phyloP scores from a whole-genome alignment of 1,140 invertebrate genomes.

The Penaeus vannamei region DNA sequence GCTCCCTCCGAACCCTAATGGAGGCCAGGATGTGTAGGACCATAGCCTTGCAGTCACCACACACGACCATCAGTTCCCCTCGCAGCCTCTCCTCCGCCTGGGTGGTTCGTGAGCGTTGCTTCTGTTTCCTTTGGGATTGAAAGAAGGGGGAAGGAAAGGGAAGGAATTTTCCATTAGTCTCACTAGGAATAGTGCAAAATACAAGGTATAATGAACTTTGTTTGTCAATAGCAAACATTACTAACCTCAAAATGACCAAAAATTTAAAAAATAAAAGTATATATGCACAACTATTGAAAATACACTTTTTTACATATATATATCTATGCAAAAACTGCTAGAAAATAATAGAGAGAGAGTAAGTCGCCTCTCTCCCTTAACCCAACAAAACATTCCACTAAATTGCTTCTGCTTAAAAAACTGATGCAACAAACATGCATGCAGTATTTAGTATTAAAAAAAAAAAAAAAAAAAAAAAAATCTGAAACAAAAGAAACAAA shows the following conservation, averaged over 20 bases:
- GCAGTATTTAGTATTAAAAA: too few relatives aligned
- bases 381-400: too few relatives aligned
- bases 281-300: background rate
- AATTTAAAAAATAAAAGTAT: background rate
- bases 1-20: conserved; percentile 64
- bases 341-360: too few relatives aligned
- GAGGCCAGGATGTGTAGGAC: conserved; percentile 90
- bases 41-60: conserved; percentile 94
- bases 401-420: too few relatives aligned
- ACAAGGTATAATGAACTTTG: too few relatives aligned
- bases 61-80: conserved; percentile 89
- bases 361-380: too few relatives aligned
- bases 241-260: background rate
- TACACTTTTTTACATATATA: background rate
- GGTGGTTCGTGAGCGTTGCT: conserved; percentile 68
- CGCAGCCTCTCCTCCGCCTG: conserved; percentile 77
- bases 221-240: too few relatives aligned
- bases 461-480: too few relatives aligned
- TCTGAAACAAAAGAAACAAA: background rate
- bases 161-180: conserved; percentile 72
- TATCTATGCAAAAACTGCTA: too few relatives aligned
- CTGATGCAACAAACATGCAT: too few relatives aligned
- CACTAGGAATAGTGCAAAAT: background rate
- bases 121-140: conserved; percentile 66
- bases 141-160: conserved; percentile 68